phyloP scores from a whole-genome alignment of 2,797 vertebrate genomes.

The Pseudochaenichthys georgianus region DNA sequence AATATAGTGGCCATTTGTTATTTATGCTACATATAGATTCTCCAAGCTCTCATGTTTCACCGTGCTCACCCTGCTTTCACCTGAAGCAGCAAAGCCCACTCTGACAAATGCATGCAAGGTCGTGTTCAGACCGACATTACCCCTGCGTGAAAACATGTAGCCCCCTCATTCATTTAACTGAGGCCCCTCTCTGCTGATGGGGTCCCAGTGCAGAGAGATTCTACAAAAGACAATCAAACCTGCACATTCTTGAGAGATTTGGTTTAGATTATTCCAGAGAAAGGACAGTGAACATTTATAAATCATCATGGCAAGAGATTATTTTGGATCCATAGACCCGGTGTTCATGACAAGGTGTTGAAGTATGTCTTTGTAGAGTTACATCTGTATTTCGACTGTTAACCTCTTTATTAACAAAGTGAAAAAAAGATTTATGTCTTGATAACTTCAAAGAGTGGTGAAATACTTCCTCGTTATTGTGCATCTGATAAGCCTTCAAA shows the following conservation, averaged over 20 bases:
- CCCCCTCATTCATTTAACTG: background rate
- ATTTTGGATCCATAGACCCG: too few relatives aligned
- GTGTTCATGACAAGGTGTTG: too few relatives aligned
- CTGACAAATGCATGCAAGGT: slow-evolving; percentile 8
- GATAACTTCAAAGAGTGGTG: background rate
- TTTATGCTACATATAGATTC: slow-evolving; percentile 13
- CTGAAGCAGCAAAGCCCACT: slow-evolving; percentile 19
- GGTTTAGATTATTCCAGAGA: too few relatives aligned
- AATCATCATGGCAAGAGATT: too few relatives aligned
- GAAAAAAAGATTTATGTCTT: too few relatives aligned
- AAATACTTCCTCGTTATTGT: too few relatives aligned
- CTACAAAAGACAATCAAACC: background rate
- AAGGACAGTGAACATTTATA: too few relatives aligned
- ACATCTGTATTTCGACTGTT: too few relatives aligned
- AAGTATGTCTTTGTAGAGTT: too few relatives aligned
- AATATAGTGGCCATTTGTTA: slow-evolving; percentile 35
- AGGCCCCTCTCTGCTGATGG: background rate
- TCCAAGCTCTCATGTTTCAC: slow-evolving; percentile 22
- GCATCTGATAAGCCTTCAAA: too few relatives aligned
- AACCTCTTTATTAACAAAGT: too few relatives aligned
- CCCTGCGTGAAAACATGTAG: background rate
- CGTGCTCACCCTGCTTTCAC: slow-evolving; percentile 24
- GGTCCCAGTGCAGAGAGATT: background rate
- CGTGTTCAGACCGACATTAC: background rate
- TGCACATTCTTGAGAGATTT: background rate